These are phyloP conservation scores for Grantiella picta DNA, from an alignment of 2,113 vertebrate genomes.

Conservation along the genomic window DNA sequence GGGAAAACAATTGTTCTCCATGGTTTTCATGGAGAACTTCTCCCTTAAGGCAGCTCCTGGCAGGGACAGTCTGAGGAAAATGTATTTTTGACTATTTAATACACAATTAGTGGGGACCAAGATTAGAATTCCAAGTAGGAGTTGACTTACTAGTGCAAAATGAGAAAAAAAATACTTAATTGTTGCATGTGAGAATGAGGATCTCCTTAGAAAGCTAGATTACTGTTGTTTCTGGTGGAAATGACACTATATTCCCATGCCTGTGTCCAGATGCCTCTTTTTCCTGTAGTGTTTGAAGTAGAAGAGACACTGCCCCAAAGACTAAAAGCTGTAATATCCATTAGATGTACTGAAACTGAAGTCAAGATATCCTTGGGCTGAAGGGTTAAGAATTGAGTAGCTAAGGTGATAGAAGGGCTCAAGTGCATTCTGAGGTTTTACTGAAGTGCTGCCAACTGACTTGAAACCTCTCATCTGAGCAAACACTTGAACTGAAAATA, in stretches of 20 bases:
- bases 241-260: neutral
- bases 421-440: neutral
- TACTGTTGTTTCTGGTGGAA: neutral
- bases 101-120: neutral
- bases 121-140: neutral
- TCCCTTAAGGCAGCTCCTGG: neutral
- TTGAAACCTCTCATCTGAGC: neutral
- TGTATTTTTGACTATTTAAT: neutral
- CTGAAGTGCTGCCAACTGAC: neutral
- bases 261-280: neutral
- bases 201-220: neutral
- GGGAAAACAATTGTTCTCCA: neutral
- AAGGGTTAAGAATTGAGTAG: neutral
- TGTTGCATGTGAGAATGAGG: neutral
- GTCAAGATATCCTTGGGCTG: neutral
- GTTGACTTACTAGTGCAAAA: neutral
- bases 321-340: neutral
- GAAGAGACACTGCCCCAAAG: neutral
- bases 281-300: neutral
- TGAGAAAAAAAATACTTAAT: neutral
- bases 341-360: neutral
- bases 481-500: neutral
- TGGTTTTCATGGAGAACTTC: neutral
- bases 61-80: neutral
- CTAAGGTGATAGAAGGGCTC: neutral